Base-by-base conservation (phyloP, 2,797 vertebrate genomes). In the Trachops cirrhosus region DNA sequence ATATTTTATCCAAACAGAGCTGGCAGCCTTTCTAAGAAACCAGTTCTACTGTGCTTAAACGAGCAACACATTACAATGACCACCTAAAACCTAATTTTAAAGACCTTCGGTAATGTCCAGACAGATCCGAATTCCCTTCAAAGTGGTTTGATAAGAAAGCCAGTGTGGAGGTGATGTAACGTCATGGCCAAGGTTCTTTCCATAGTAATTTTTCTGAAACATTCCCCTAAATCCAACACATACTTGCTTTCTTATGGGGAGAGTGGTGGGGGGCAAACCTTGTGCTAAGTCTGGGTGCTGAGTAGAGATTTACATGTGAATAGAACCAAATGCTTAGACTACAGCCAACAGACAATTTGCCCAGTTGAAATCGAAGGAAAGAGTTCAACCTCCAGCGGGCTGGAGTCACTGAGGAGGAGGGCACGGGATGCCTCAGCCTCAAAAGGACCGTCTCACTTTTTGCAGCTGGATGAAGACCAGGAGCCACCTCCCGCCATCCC, bases 301-400 rank as follows among this genome's bases (percentile, higher is more conserved):
- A 68, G 52, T 15, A 74, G 91, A 91, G 85, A 86, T 71, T 83
- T 73, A 88, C 48, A 68, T 2, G 46, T 14, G 70, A 84, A 34
- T 39, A 46, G 90, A 89, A 71, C n/a, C 68, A 93, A 64, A 67
- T 34, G 52, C 77, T 59, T 59, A 84, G 52, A 41, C 6, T 68
- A 29, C 1, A 78, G 54, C 59, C 71, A 18, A 9, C 1, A 68
- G 41, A 59, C 18, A 71, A 74, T 29, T 52, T 50, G 68, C 50
- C 82, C 37, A 18, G 74, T 9, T 82, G 73, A 96, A 88, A 94
- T 18, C 82, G 83, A 91, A 54, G 91, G 71, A 46, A 64, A 26
- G 26, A 14, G 26, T 70, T 91, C 32, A 26, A 26, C 34, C 67
- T 32, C 19, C 21, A 50, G 62, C 46, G 15, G 64, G 39, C 59